phyloP scores from a whole-genome alignment of 2,888 invertebrate genomes.

The Mimumesa dahlbomi region DNA sequence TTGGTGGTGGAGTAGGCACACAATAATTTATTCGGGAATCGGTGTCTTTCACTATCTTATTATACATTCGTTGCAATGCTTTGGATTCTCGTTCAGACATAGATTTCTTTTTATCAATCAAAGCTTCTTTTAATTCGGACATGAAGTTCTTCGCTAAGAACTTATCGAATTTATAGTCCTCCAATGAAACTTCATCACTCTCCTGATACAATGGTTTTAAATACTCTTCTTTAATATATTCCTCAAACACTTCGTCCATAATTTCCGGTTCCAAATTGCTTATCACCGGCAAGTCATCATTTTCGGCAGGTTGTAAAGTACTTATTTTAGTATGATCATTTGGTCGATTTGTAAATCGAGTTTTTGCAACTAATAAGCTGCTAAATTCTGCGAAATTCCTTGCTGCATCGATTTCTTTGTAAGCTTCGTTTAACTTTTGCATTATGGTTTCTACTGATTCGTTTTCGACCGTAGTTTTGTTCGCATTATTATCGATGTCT shows the following conservation, averaged over 20 bases:
- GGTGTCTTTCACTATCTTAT: conserved; percentile 42
- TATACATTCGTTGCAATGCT: conserved; percentile 73
- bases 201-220: conserved; percentile 70
- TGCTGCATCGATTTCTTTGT: conserved; percentile 72
- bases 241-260: conserved; percentile 78
- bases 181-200: conserved; percentile 55
- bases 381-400: conserved; percentile 73
- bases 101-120: conserved; percentile 73
- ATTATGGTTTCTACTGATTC: conserved; percentile 58
- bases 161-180: conserved; percentile 69
- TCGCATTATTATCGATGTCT: conserved; percentile 64
- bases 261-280: conserved; percentile 71
- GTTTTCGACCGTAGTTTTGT: conserved; percentile 42
- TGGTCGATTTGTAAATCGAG: conserved; percentile 17
- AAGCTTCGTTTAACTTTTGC: conserved; percentile 66
- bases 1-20: conserved; percentile 60
- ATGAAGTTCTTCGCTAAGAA: conserved; percentile 74
- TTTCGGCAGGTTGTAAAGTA: conserved; percentile 17
- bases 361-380: conserved; percentile 68
- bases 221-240: conserved; percentile 76
- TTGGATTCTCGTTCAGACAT: conserved; percentile 76
- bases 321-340: conserved; percentile 22
- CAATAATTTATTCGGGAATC: background rate
- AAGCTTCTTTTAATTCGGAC: conserved; percentile 75
- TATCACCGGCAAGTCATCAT: conserved; percentile 41